Evolutionary conservation across 2,797 vertebrate genomes (phyloP), one percentile per base, ranked within the genome.

Genomic region (Rhabdomys pumilio): DNA sequence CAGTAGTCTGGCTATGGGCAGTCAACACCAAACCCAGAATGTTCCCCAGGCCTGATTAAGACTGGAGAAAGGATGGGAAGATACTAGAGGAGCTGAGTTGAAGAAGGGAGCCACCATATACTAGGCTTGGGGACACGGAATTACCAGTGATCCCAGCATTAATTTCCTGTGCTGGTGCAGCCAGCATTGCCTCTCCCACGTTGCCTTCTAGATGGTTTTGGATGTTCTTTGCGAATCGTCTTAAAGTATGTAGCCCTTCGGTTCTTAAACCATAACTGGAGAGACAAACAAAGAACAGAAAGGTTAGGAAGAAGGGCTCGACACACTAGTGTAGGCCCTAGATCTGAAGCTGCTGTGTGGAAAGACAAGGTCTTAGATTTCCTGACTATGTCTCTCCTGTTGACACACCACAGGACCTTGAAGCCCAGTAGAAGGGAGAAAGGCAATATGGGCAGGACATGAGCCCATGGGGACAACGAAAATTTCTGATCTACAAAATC

Each of bases 141-240:
- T 69, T 6, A 69, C 67, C 67, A 69, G 34, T 69, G 67, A 15
- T 34, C 15, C 67, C 67, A 69, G 19, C n/a, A 73, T 41, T 73
- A 41, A n/a, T 34, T 19, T 41, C 9, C 9, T 41, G n/a, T 73
- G 69, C 9, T 22, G 19, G 31, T n/a, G 13, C 34, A 3, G 31
- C 17, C 34, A 69, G 19, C 38, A 0, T 38, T 9, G 8, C 19
- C 19, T 73, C 69, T 38, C n/a, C 8, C 9, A 38, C 8, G 17
- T 38, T 12, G 19, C 11, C 38, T 8, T 3, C 69, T 4, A 5
- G 3, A 8, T 22, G 19, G 0, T 73, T 41, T 15, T 73, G 0
- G 69, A 22, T 3, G 69, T 22, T 73, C 69, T 73, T 73, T 6
- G 3, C n/a, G 69, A 11, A 41, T 19, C n/a, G 11, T 19, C 17